phyloP scores from a whole-genome alignment of 2,113 vertebrate species.

The Tiliqua scincoides region DNA sequence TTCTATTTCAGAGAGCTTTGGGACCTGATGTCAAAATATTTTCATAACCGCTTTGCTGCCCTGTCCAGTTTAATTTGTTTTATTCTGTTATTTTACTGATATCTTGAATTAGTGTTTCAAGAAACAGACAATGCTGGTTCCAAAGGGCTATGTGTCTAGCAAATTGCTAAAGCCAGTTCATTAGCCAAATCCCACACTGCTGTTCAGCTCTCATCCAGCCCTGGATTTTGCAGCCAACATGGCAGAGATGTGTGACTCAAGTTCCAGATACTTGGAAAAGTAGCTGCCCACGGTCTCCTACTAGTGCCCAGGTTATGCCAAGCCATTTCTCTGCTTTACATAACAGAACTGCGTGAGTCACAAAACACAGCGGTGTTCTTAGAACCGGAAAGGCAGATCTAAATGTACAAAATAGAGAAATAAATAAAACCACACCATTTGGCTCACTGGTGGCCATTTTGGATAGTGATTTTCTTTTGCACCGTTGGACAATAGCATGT shows the following conservation, averaged over 20 bases:
- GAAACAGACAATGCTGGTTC: background rate
- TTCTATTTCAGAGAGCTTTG: too few species aligned
- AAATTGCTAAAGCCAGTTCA: background rate
- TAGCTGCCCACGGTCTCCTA: background rate
- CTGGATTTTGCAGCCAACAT: background rate
- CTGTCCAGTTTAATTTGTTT: too few species aligned
- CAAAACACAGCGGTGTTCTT: background rate
- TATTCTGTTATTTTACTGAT: too few species aligned
- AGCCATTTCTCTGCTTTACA: background rate
- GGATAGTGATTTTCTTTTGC: background rate
- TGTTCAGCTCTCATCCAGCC: background rate
- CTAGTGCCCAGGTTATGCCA: background rate
- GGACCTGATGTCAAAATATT: too few species aligned
- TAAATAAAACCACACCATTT: background rate
- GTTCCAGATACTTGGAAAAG: background rate
- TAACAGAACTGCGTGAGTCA: background rate
- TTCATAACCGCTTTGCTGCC: too few species aligned
- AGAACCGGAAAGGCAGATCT: too few species aligned
- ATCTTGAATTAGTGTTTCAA: too few species aligned
- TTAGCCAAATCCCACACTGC: background rate
- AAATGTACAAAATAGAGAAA: too few species aligned
- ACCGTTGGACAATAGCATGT: background rate
- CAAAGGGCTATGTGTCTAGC: background rate
- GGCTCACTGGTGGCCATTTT: background rate
- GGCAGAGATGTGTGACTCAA: background rate